Evolutionary conservation across 2,113 vertebrate genomes (phyloP), one percentile per base, ranked within the genome.

Genomic region (Brachyistius frenatus): DNA sequence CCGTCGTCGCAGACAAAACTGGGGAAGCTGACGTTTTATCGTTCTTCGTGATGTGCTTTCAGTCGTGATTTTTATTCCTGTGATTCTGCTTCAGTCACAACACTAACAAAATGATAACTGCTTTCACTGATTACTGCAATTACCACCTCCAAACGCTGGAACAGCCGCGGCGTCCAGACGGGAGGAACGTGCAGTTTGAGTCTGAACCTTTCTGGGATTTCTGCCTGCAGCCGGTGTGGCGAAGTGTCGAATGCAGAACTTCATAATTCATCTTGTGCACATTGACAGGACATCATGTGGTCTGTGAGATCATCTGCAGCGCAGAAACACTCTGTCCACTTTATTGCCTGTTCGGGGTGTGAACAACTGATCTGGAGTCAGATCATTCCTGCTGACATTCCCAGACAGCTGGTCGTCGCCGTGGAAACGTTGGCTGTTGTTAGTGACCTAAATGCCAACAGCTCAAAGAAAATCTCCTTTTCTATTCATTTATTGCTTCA

Each of bases 111-210:
- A 41, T 41, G 16, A 23, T 7, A 37, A 37, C 4, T 46, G 61
- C 50, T 52, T 32, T 7, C 8, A 0, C 50, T 76, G 58, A 81
- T 75, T 68, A n/a, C 41, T 55, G 39, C 44, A 56, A 63, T 69
- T 69, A 68, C 56, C 57, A 35, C 23, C 30, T 52, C 41, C 36
- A 15, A 37, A 14, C 47, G 7, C 30, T 23, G 66, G 23, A 23
- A 23, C 23, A 23, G 23, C 23, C 23, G 23, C 23, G 23, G 23
- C 23, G 23, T 23, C 23, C 23, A 23, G 23, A 23, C 23, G 23
- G 23, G 23, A 23, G 23, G 23, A 23, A 23, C 23, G 23, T 23
- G 23, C 23, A 23, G 23, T 23, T 23, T 23, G 23, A 23, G 23
- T 23, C 23, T 23, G 23, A 23, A 23, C 23, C 23, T 23, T 23